Conservation (phyloP, 2,888 invertebrate species). For the Aspidiotus destructor region DNA sequence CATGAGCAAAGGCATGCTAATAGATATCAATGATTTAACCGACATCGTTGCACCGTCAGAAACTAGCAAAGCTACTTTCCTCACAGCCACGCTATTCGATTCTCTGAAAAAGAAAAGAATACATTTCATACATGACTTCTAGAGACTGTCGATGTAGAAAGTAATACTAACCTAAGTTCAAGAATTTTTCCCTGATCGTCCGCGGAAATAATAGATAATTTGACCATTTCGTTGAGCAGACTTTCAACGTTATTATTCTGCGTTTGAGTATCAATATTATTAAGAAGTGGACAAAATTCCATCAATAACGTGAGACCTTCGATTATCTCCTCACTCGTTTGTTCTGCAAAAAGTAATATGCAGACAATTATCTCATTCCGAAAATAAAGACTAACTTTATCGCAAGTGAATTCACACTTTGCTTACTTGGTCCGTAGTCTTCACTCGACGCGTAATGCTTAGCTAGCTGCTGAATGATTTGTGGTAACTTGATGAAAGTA, state of each 20-base stretch:
- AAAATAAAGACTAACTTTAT: background rate
- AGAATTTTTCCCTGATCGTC: conserved; percentile 27
- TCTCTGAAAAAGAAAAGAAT: background rate
- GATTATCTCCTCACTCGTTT: conserved; percentile 54
- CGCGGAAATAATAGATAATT: conserved; percentile 40
- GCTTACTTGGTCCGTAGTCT: conserved; percentile 6
- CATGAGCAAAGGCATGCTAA: conserved; percentile 63
- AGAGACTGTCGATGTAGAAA: background rate
- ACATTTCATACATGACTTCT: background rate
- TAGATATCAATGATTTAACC: conserved; percentile 32
- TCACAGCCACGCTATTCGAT: conserved; percentile 11
- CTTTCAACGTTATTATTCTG: conserved; percentile 79
- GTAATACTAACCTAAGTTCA: conserved; percentile 16
- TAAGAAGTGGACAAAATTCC: conserved; percentile 71
- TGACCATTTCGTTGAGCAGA: conserved; percentile 69
- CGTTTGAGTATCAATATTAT: conserved; percentile 80
- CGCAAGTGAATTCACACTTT: background rate
- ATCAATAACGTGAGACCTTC: conserved; percentile 77
- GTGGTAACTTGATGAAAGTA: conserved; percentile 81
- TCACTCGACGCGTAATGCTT: conserved; percentile 19
- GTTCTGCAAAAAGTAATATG: conserved; percentile 8
- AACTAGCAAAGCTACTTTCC: conserved; percentile 20
- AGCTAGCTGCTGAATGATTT: conserved; percentile 51
- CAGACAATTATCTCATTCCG: background rate
- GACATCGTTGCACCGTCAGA: conserved; percentile 28